phyloP scores from a whole-genome alignment of 2,797 vertebrate genomes.

The Anabacerthia variegaticeps region DNA sequence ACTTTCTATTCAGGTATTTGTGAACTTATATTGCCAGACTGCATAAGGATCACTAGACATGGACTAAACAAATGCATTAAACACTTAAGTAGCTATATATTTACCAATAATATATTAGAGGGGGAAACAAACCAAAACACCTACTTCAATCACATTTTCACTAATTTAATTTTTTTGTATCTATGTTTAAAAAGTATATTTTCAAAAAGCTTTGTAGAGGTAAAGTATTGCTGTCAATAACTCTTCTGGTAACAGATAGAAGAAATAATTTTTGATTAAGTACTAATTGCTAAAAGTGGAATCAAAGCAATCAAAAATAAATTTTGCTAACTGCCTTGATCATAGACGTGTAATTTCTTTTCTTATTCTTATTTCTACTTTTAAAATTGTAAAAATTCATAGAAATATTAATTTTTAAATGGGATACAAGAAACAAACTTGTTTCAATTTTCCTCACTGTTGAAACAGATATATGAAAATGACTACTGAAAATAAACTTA shows the following conservation, averaged over 20 bases:
- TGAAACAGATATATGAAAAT: neutral
- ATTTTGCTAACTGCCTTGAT: neutral
- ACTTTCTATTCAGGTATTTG: neutral
- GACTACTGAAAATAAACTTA: neutral
- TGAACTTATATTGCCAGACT: neutral
- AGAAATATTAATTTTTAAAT: neutral
- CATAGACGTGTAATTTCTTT: fast-evolving
- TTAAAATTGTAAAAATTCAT: neutral
- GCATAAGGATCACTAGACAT: neutral
- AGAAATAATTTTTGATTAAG: neutral
- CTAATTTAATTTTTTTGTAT: neutral
- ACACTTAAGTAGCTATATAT: neutral
- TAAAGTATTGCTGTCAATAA: neutral
- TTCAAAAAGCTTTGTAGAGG: neutral
- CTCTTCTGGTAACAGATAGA: fast-evolving
- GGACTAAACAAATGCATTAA: neutral
- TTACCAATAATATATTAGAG: neutral
- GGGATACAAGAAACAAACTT: neutral
- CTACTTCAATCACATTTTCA: fast-evolving
- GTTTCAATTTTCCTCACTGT: neutral
- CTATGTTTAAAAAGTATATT: neutral
- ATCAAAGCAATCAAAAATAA: neutral
- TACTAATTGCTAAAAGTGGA: neutral
- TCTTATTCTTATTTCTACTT: neutral
- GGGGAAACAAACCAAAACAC: fast-evolving